Evolutionary conservation across 2,888 invertebrate genomes (phyloP).

Genomic region (Parnassius orleans): DNA sequence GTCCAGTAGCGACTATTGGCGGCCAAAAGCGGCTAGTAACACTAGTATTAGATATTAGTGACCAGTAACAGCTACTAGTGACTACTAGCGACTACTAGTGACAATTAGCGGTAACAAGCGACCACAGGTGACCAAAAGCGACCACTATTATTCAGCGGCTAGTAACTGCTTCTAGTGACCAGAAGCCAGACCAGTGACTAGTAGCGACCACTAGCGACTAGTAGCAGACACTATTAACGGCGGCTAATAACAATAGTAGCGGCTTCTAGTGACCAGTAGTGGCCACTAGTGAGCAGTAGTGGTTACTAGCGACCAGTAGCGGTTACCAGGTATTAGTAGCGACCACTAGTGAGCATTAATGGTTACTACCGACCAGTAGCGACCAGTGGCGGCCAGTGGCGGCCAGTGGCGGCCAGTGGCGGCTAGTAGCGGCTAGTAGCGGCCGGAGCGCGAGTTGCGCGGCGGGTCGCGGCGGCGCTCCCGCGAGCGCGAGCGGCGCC

Average conservation of each 20-base stretch:
- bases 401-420: background rate
- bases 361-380: constrained; percentile 76
- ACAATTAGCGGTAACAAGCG: too few species aligned
- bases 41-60: background rate
- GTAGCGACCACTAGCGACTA: constrained; percentile 61
- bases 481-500: constrained; percentile 83
- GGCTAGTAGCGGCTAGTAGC: constrained; percentile 56
- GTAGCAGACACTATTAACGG: background rate
- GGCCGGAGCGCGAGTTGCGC: constrained; percentile 79
- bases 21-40: background rate
- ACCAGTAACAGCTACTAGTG: background rate
- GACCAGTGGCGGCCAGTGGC: constrained; percentile 55
- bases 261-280: constrained; percentile 54
- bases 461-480: constrained; percentile 74
- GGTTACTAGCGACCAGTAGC: background rate
- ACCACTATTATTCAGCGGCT: too few species aligned
- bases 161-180: too few species aligned
- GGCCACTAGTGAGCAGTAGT: constrained; percentile 49
- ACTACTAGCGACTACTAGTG: too few species aligned
- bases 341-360: background rate
- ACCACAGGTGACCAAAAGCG: too few species aligned
- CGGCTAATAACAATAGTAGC: constrained; percentile 77
- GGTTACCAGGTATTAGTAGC: too few species aligned
- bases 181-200: too few species aligned
- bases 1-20: background rate